Evolutionary conservation across 2,888 invertebrate genomes (phyloP).

Genomic region (Ochlodes sylvanus): DNA sequence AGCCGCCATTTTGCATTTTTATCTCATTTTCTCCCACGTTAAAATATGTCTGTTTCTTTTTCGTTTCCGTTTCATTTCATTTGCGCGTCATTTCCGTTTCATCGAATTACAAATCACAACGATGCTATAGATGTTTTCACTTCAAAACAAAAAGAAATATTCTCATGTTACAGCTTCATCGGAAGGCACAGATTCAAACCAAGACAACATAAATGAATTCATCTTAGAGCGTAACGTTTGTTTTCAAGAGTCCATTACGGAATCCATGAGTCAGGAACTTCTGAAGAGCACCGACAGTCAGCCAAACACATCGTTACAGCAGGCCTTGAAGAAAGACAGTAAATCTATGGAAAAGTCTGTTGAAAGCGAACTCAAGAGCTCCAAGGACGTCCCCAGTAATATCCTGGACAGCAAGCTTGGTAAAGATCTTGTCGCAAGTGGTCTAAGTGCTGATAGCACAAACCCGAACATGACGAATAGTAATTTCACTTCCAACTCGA

Average conservation of each 20-base stretch:
- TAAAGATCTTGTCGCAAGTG: constrained; percentile 67
- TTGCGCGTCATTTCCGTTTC: no score
- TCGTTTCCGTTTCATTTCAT: no score
- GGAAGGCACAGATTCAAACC: constrained; percentile 72
- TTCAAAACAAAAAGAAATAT: neutral
- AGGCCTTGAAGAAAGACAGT: constrained; percentile 63
- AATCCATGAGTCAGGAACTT: constrained; percentile 75
- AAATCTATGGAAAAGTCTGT: constrained; percentile 67
- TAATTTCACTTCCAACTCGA: constrained; percentile 75
- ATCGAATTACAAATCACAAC: no score
- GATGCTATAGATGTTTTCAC: no score
- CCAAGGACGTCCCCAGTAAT: constrained; percentile 71
- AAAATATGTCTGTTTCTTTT: no score
- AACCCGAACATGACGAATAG: constrained; percentile 76
- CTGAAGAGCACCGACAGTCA: constrained; percentile 72
- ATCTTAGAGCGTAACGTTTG: constrained; percentile 79
- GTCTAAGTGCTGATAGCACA: constrained; percentile 70
- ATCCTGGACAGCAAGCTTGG: constrained; percentile 69
- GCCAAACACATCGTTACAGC: constrained; percentile 48
- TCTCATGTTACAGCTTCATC: constrained; percentile 64
- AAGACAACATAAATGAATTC: constrained; percentile 77
- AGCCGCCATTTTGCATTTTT: no score
- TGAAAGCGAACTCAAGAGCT: constrained; percentile 75
- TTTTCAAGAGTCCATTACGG: constrained; percentile 79
- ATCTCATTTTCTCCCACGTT: no score